These are phyloP conservation scores for Ptychodera flava DNA, from an alignment of 35 echinoderm and acorn worm genomes.

Conservation along the genomic window DNA sequence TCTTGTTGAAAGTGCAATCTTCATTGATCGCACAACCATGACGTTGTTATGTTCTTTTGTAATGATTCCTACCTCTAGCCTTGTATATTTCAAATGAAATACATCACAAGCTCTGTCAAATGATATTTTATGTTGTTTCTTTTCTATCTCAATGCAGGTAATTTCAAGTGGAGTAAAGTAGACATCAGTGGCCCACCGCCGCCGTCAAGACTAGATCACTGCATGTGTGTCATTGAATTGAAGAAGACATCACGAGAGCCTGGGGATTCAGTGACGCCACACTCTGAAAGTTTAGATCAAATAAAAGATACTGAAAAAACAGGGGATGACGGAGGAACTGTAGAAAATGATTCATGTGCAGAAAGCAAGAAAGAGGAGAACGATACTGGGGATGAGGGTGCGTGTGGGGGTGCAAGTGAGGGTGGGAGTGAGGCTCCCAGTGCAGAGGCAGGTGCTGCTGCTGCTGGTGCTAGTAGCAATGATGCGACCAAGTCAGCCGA, in stretches of 20 bases:
- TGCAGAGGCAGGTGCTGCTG: slow-evolving; percentile 18
- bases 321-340: background rate
- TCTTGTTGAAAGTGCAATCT: too few relatives aligned
- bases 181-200: slow-evolving; percentile 65
- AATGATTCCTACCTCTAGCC: too few relatives aligned
- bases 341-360: background rate
- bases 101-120: too few relatives aligned
- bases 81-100: too few relatives aligned
- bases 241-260: background rate
- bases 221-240: slow-evolving; percentile 52
- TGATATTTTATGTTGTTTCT: too few relatives aligned
- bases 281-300: background rate
- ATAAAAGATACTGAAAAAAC: background rate
- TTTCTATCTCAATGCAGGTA: too few relatives aligned
- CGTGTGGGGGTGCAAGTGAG: background rate
- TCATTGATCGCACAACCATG: too few relatives aligned
- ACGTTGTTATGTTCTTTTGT: too few relatives aligned
- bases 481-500: background rate
- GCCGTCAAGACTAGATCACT: slow-evolving; percentile 72
- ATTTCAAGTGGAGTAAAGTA: slow-evolving; percentile 53
- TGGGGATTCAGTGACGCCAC: background rate
- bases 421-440: background rate
- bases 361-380: background rate
- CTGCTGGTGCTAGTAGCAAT: background rate
- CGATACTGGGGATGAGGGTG: background rate